Evolutionary conservation across 2,888 invertebrate genomes (phyloP), one percentile per base, ranked within the genome.

Genomic region (Agrochola lychnidis): DNA sequence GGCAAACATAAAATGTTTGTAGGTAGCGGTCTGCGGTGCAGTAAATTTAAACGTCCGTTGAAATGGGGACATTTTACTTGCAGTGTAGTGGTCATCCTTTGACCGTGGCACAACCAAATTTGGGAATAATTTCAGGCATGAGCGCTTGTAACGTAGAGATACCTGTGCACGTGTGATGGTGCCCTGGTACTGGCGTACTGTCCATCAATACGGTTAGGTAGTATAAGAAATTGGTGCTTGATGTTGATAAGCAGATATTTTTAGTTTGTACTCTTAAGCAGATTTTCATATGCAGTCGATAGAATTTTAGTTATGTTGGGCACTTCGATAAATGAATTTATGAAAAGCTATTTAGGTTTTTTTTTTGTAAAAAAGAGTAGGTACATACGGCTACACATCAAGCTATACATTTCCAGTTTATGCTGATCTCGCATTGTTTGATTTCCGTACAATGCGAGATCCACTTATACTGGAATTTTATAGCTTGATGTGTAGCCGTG

Each of bases 101-200:
- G 84, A 84, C 75, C 73, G 82, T 75, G 72, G 83, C 78, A 87
- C 30, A n/a, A 22, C 63, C 53, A 67, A 83, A 74, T 69, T 45
- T 40, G 51, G 48, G 40, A 72, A 88, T 90, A 89, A 92, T 91
- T 91, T 91, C 84, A 90, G 72, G 89, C 88, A 78, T 84, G 89
- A 88, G 79, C 85, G 90, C 81, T 63, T 74, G 77, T 69, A 74
- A 70, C 61, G 51, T 51, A 66, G 66, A 25, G 9, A 56, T 53
- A 70, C 70, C 68, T 81, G 42, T 40, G 12, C 12, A 19, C 66
- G 16, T 64, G 68, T 70, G 59, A 76, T 85, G 73, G 40, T 22
- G 19, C n/a, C 70, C 81, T 75, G 70, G 84, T 74, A 82, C 67
- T 16, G 9, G 5, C 25, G 9, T 10, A 4, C 30, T 63, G 36